A percentile compares a stretch with the other conserved stretches of the same genome.
Conservation (phyloP, 2,888 invertebrate genomes). For the Bombyx huttoni region DNA sequence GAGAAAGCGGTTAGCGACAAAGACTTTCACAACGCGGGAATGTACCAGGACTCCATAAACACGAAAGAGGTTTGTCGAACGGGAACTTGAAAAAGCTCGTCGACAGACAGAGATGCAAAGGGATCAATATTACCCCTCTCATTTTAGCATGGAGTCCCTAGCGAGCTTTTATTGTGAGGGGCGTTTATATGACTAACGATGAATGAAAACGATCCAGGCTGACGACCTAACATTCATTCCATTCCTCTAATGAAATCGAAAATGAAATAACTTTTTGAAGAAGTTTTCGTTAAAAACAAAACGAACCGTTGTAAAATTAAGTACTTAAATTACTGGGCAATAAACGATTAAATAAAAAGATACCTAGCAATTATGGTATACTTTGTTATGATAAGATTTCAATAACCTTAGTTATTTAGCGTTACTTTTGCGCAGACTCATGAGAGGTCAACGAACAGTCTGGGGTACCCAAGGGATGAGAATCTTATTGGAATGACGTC, state of each 20-base stretch:
- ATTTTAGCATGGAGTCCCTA: constrained; percentile 23
- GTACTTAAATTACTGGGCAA: too few relatives aligned
- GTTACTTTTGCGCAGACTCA: constrained; percentile 11
- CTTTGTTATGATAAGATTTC: too few relatives aligned
- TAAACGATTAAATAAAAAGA: too few relatives aligned
- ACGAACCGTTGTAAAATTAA: too few relatives aligned
- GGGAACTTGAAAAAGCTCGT: constrained; percentile 52
- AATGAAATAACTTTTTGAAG: too few relatives aligned
- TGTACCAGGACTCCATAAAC: constrained; percentile 48
- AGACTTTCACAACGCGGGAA: constrained; percentile 61
- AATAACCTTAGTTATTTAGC: neutral
- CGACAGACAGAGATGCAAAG: constrained; percentile 38
- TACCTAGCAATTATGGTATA: too few relatives aligned
- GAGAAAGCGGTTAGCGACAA: constrained; percentile 72
- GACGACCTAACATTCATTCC: neutral
- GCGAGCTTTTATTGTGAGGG: constrained; percentile 21
- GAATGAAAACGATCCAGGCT: neutral
- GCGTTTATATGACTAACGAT: constrained; percentile 15
- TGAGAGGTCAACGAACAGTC: constrained; percentile 27
- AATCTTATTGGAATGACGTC: constrained; percentile 71
- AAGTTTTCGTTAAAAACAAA: too few relatives aligned
- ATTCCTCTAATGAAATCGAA: too few relatives aligned
- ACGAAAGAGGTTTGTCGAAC: constrained; percentile 18
- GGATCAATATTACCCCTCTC: constrained; percentile 22
- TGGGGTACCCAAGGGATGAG: constrained; percentile 66